phyloP scores from a whole-genome alignment of 2,888 invertebrate species.

The Seira ritae region DNA sequence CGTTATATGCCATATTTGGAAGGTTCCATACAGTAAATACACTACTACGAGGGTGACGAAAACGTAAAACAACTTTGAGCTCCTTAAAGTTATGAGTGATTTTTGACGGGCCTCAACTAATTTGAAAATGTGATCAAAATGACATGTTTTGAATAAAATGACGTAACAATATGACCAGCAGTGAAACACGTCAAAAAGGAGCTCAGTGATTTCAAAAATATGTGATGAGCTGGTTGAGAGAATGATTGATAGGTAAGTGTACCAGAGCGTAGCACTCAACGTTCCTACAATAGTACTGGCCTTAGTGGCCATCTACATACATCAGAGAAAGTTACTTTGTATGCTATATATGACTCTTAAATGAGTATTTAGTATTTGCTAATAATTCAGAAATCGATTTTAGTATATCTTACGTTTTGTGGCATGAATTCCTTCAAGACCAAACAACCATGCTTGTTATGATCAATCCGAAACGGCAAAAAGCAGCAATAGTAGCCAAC shows the following conservation, averaged over 20 bases:
- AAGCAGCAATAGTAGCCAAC: conserved; percentile 25
- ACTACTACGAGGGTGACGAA: background rate
- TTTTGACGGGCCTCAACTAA: background rate
- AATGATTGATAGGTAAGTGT: background rate
- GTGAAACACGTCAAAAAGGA: background rate
- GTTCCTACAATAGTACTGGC: background rate
- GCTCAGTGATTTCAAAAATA: background rate
- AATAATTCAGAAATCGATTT: too few species aligned
- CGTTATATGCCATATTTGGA: too few species aligned
- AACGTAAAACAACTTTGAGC: background rate
- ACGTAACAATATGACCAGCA: background rate
- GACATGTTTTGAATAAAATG: background rate
- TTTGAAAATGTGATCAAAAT: background rate
- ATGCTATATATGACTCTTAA: too few species aligned
- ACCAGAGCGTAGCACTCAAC: background rate
- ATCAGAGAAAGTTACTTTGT: background rate
- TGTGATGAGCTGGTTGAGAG: background rate
- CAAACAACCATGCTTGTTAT: background rate
- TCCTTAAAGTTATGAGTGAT: background rate
- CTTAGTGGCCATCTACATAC: background rate
- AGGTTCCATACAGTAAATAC: background rate
- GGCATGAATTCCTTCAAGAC: conserved; percentile 13
- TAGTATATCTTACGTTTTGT: conserved; percentile 43
- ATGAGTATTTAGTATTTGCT: too few species aligned
- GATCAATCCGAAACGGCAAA: conserved; percentile 23